Conservation (phyloP, 2,888 invertebrate genomes). For the Ichneumoninae sp. region DNA sequence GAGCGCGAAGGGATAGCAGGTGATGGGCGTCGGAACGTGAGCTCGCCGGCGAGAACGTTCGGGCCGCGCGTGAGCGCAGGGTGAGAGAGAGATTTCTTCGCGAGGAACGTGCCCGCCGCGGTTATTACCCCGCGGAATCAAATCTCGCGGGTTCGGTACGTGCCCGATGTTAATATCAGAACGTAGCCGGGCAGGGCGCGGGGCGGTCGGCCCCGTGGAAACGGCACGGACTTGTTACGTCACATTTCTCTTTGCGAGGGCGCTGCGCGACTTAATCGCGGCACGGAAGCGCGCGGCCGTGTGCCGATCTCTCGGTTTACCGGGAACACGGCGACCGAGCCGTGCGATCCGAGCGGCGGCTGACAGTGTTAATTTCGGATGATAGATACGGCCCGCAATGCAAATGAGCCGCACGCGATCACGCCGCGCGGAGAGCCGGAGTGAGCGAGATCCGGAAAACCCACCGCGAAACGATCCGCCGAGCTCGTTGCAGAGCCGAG, state of each 20-base stretch:
- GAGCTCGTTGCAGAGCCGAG: slow-evolving; percentile 12
- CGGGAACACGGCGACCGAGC: not conserved
- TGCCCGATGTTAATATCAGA: slow-evolving; percentile 76
- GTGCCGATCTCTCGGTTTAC: slow-evolving; percentile 1
- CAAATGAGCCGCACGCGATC: slow-evolving; percentile 81
- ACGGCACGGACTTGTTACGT: slow-evolving; percentile 28
- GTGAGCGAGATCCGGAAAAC: slow-evolving; percentile 20
- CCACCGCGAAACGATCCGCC: slow-evolving; percentile 39
- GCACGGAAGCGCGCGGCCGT: slow-evolving; percentile 16
- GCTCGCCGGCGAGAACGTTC: slow-evolving; percentile 9
- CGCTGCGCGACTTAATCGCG: slow-evolving; percentile 48
- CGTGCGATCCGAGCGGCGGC: slow-evolving; percentile 53
- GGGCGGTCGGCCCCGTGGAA: not conserved
- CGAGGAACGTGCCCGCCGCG: slow-evolving; percentile 74
- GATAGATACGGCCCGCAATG: slow-evolving; percentile 79
- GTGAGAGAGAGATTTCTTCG: slow-evolving; percentile 71
- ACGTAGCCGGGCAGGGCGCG: not conserved
- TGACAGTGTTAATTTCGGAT: slow-evolving; percentile 83
- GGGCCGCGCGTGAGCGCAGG: slow-evolving; percentile 57
- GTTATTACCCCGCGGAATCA: slow-evolving; percentile 78
- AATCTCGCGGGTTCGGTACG: slow-evolving; percentile 75
- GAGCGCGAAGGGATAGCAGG: slow-evolving; percentile 28
- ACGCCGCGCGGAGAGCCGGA: not conserved
- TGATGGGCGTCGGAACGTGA: slow-evolving; percentile 56
- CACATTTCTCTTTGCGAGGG: slow-evolving; percentile 23